Conservation (phyloP, 2,888 invertebrate species). For the Cheilosia impressa region DNA sequence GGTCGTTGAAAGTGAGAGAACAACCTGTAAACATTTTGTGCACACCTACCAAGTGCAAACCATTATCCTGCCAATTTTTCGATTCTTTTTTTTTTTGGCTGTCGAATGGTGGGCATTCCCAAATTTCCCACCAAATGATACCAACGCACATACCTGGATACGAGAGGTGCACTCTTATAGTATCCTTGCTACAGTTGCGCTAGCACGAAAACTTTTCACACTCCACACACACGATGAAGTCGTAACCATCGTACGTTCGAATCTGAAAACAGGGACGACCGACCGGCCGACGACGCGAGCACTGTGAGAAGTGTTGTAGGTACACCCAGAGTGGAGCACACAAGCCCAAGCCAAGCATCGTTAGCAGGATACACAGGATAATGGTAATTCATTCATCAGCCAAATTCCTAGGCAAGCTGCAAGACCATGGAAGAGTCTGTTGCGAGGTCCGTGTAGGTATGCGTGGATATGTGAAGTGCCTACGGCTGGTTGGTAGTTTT, state of each 20-base stretch:
- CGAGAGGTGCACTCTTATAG: conserved; percentile 33
- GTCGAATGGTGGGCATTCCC: conserved; percentile 4
- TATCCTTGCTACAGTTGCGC: conserved; percentile 50
- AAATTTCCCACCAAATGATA: not conserved
- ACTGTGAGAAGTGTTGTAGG: conserved; percentile 16
- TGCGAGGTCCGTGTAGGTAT: not conserved
- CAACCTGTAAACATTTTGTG: conserved; percentile 75
- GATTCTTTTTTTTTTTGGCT: conserved; percentile 1
- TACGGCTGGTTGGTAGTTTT: conserved; percentile 8
- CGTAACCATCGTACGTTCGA: conserved; percentile 19
- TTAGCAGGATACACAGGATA: conserved; percentile 52
- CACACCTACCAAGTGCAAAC: conserved; percentile 40
- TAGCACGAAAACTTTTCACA: conserved; percentile 47
- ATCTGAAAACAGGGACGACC: conserved; percentile 6
- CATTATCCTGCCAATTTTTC: not conserved
- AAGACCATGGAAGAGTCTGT: not conserved
- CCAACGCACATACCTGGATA: not conserved
- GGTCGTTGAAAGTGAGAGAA: conserved; percentile 70
- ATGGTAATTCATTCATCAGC: conserved; percentile 48
- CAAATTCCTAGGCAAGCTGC: conserved; percentile 16
- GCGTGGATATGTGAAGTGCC: conserved; percentile 14
- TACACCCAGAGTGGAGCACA: not conserved
- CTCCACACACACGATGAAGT: conserved; percentile 40
- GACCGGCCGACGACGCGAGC: not conserved
- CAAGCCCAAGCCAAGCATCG: conserved; percentile 18